phyloP scores from a whole-genome alignment of 2,888 invertebrate species.

The Podabrus alpinus region DNA sequence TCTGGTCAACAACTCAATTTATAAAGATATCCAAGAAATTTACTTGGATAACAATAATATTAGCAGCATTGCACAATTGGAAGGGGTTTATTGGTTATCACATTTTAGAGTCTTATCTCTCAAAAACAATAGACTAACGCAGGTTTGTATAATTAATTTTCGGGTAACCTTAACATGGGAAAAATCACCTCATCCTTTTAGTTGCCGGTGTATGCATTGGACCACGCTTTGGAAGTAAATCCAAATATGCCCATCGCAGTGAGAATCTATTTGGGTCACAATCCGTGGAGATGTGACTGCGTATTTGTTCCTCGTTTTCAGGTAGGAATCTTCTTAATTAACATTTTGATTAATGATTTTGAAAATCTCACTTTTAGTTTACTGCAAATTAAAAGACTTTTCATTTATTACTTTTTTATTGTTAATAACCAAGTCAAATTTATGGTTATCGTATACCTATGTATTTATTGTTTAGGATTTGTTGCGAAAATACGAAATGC shows the following conservation, averaged over 20 bases:
- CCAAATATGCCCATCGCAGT: slow-evolving; percentile 73
- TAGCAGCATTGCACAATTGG: slow-evolving; percentile 68
- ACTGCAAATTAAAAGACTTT: too few species aligned
- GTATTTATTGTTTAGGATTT: slow-evolving; percentile 51
- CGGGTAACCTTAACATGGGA: background rate
- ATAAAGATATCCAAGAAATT: slow-evolving; percentile 71
- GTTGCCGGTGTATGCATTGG: slow-evolving; percentile 80
- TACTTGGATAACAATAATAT: slow-evolving; percentile 79
- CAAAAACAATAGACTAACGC: slow-evolving; percentile 70
- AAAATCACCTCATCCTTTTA: slow-evolving; percentile 47
- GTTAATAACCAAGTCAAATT: background rate
- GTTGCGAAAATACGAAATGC: slow-evolving; percentile 68
- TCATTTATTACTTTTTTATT: too few species aligned
- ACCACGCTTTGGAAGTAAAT: slow-evolving; percentile 77
- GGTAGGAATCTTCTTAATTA: slow-evolving; percentile 46
- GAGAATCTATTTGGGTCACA: slow-evolving; percentile 71
- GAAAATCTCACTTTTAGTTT: too few species aligned
- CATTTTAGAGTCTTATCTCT: slow-evolving; percentile 79
- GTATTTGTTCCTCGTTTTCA: slow-evolving; percentile 78
- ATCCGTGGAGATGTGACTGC: slow-evolving; percentile 85
- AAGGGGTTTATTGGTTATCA: slow-evolving; percentile 78
- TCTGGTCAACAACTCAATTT: slow-evolving; percentile 68
- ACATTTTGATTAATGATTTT: background rate
- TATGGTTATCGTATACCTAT: background rate
- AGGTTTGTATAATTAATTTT: slow-evolving; percentile 58